These are phyloP conservation scores for Barypeithes pellucidus DNA, from an alignment of 2,888 invertebrate species.

Conservation along the genomic window DNA sequence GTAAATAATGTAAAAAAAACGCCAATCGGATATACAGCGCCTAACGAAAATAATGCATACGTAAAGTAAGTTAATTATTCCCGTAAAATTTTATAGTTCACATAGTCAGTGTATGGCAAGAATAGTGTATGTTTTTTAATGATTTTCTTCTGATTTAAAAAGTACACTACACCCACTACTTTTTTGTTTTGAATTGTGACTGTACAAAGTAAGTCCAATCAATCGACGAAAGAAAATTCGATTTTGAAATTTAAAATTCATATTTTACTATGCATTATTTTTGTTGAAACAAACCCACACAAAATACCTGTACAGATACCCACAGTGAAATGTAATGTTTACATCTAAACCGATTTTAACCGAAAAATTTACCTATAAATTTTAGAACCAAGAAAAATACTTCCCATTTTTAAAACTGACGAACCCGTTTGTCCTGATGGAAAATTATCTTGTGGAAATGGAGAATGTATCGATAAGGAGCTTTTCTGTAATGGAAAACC, in stretches of 20 bases:
- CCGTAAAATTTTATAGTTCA: too few relatives aligned
- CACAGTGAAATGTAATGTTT: background rate
- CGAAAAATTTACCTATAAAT: conserved; percentile 5
- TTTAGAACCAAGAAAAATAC: conserved; percentile 89
- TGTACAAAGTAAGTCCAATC: too few relatives aligned
- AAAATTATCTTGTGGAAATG: conserved; percentile 92
- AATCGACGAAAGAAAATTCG: too few relatives aligned
- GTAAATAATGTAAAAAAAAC: conserved; percentile 60
- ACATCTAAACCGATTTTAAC: conserved; percentile 3
- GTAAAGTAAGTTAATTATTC: too few relatives aligned
- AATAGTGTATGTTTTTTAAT: background rate
- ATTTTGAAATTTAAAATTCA: background rate
- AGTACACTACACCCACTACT: too few relatives aligned
- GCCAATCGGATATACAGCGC: conserved; percentile 57
- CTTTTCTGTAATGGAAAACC: conserved; percentile 94
- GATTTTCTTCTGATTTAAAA: too few relatives aligned
- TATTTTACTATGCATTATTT: conserved; percentile 13
- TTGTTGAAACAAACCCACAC: conserved; percentile 36
- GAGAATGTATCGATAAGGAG: conserved; percentile 93
- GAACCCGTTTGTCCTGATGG: conserved; percentile 94
- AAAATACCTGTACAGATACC: conserved; percentile 58
- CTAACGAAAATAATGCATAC: conserved; percentile 26
- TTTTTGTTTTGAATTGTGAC: too few relatives aligned
- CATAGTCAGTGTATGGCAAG: too few relatives aligned
- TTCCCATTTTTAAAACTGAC: conserved; percentile 93